Base-by-base conservation (phyloP, 2,888 invertebrate species). In the Sepioteuthis lessoniana region DNA sequence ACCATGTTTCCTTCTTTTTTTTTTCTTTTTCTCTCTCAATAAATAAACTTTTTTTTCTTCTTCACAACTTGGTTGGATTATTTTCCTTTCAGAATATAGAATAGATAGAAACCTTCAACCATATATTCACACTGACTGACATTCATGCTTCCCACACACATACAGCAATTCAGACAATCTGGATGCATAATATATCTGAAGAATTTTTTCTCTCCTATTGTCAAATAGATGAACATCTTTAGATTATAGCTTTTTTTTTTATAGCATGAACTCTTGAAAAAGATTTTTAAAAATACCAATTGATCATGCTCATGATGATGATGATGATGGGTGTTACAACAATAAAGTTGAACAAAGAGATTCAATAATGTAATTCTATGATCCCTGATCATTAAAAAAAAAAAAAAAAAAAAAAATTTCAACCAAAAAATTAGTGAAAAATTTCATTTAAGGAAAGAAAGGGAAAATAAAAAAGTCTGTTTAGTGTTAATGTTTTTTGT, bases 101-200 rank as follows among this genome's bases (percentile, higher is more conserved):
- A 76, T n/a, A 76, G n/a, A 76, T 76, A n/a, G 76, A 76, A 76
- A 76, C 76, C 76, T 76, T 76, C n/a, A 76, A 76, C n/a, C 76
- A 76, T 0, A n/a, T n/a, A 76, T 76, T 76, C 76, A 76, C 31
- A 76, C 76, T 76, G n/a, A 76, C 76, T 76, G n/a, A n/a, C 76
- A 76, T 35, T 76, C 76, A 76, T n/a, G 19, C n/a, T 35, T 4
- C n/a, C 10, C 76, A 76, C 31, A 35, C 21, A 28, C 25, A 55
- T 7, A 55, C 47, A 16, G 7, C 7, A 7, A 47, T 47, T 47
- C 31, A 60, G 31, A 60, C 60, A 60, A 60, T 60, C 60, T 76
- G 35, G n/a, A 76, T 76, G 35, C 35, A 76, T n/a, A 76, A 76
- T 76, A 55, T 55, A 55, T 55, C 21, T 55, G 13, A n/a, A 35